Percentiles rank a stretch among this genome's conserved stretches.
Evolutionary conservation across 2,797 vertebrate genomes (phyloP).

Genomic region (Apodemus agrarius): DNA sequence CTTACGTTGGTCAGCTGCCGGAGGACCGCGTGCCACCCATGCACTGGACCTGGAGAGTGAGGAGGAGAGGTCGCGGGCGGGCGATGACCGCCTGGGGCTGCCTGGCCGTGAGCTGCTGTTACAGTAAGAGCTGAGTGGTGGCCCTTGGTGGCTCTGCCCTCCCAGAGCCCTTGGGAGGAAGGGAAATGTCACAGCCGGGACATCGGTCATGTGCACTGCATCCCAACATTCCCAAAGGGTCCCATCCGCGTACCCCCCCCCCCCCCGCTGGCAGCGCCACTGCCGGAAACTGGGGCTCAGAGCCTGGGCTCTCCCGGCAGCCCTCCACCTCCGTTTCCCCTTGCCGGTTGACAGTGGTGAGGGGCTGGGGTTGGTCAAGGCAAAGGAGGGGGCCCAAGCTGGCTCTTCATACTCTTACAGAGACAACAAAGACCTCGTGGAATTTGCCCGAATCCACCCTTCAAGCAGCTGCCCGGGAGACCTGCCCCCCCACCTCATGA

Average conservation of each 20-base stretch:
- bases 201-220: accelerated
- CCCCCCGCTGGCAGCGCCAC: accelerated
- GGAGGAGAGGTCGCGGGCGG: conserved; percentile 93
- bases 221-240: background rate
- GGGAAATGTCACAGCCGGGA: accelerated
- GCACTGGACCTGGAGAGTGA: conserved; percentile 91
- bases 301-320: background rate
- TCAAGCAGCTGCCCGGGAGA: conserved; percentile 95
- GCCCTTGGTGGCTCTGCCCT: accelerated
- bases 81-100: conserved; percentile 94
- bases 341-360: background rate
- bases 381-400: background rate
- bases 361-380: accelerated
- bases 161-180: background rate
- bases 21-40: conserved; percentile 89
- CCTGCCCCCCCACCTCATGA: conserved; percentile 95
- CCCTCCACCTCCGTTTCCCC: background rate
- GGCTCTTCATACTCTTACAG: conserved; percentile 74
- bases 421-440: conserved; percentile 97
- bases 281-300: no score
- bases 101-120: conserved; percentile 93
- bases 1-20: conserved; percentile 79
- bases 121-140: conserved; percentile 87
- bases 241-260: no score
- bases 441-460: conserved; percentile 95